Percentiles rank a stretch among this genome's conserved stretches.
Evolutionary conservation across 2,797 vertebrate species (phyloP).

Genomic region (Propithecus deckenii): DNA sequence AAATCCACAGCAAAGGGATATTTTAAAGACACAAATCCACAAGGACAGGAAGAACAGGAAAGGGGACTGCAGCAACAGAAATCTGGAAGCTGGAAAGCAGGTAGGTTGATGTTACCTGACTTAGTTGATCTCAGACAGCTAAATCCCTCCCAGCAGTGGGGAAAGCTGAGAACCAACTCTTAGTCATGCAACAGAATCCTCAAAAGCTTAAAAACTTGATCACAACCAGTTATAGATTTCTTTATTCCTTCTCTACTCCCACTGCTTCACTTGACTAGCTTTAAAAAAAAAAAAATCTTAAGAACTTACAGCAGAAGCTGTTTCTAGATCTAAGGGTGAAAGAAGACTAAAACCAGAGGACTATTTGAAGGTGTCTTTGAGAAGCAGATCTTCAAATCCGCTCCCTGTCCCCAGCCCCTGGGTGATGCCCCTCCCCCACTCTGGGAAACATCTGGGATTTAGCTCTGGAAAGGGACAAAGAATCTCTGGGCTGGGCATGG

Average conservation of each 20-base stretch:
- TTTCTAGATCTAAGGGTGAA: not conserved
- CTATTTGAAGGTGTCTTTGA: not conserved
- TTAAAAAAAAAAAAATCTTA: not conserved
- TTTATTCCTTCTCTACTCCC: too few species aligned
- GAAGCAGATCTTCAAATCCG: not conserved
- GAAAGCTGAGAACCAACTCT: not conserved
- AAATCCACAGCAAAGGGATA: not conserved
- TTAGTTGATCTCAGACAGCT: too few species aligned
- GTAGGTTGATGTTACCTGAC: not conserved
- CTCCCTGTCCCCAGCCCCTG: not conserved
- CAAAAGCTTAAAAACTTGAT: not conserved
- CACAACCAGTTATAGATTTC: too few species aligned
- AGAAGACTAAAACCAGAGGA: not conserved
- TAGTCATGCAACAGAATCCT: not conserved
- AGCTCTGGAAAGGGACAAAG: not conserved
- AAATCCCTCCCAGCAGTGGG: not conserved
- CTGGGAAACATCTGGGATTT: not conserved
- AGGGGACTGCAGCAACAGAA: not conserved
- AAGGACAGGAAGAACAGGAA: not conserved
- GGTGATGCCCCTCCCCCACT: not conserved
- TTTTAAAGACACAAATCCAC: not conserved
- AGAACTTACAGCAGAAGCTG: not conserved
- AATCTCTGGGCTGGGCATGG: not conserved
- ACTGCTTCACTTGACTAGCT: too few species aligned
- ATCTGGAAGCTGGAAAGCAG: not conserved